Evolutionary conservation across 2,113 vertebrate species (phyloP).

Genomic region (Syngnathus scovelli): DNA sequence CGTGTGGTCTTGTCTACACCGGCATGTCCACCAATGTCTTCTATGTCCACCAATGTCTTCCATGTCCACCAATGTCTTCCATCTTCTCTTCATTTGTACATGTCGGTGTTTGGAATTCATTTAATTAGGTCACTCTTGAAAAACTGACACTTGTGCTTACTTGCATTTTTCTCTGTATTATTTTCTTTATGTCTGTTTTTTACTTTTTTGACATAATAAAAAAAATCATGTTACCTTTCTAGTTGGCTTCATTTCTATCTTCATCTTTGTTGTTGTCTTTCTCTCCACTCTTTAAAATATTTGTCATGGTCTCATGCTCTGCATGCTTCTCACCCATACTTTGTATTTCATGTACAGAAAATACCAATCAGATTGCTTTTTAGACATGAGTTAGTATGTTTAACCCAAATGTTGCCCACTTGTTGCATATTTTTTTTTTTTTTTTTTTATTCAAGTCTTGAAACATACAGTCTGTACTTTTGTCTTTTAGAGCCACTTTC

Average conservation of each 20-base stretch:
- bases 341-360: not conserved
- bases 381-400: not conserved
- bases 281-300: not conserved
- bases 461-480: constrained; percentile 12
- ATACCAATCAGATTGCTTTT: not conserved
- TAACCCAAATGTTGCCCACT: not conserved
- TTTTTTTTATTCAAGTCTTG: not conserved
- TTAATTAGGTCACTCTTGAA: not conserved
- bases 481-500: constrained; percentile 68
- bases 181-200: not conserved
- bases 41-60: not conserved
- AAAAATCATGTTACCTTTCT: constrained; percentile 5
- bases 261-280: not conserved
- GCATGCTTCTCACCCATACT: not conserved
- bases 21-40: constrained; percentile 25
- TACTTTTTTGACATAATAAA: constrained; percentile 41
- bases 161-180: not conserved
- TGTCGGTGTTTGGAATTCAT: not conserved
- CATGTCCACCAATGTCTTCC: not conserved
- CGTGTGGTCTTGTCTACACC: constrained; percentile 66
- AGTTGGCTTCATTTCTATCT: constrained; percentile 26
- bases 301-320: not conserved
- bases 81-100: not conserved
- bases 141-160: not conserved
- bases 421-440: not conserved